A percentile compares a stretch with the other conserved stretches of the same genome.
Conservation (phyloP, 1,140 invertebrate genomes). For the Atta texana region DNA sequence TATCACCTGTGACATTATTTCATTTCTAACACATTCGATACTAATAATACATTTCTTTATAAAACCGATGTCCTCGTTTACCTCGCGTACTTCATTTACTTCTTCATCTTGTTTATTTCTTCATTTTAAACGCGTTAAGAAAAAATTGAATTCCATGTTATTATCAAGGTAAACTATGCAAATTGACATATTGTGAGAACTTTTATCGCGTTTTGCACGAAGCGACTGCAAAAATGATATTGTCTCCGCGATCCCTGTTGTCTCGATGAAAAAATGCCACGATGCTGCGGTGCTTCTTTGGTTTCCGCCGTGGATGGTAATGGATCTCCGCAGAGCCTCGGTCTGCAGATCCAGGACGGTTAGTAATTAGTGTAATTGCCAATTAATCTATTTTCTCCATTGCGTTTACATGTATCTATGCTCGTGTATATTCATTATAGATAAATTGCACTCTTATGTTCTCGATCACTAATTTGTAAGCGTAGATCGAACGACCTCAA, state of each 20-base stretch:
- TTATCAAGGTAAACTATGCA: background rate
- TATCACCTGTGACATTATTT: constrained; percentile 36
- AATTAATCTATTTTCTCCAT: constrained; percentile 65
- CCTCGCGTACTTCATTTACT: background rate
- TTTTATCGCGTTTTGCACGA: constrained; percentile 23
- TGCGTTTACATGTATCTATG: constrained; percentile 3
- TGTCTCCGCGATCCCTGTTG: constrained; percentile 29
- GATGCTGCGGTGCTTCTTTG: constrained; percentile 82
- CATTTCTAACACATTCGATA: background rate
- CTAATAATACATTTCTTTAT: constrained; percentile 11
- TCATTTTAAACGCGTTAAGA: background rate
- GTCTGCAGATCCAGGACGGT: constrained; percentile 83
- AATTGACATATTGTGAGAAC: constrained; percentile 18
- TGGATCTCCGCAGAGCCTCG: constrained; percentile 77
- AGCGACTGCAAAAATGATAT: constrained; percentile 57
- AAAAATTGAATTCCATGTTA: constrained; percentile 5
- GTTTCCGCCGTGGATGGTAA: constrained; percentile 79
- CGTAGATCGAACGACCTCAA: background rate
- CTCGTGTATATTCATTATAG: background rate
- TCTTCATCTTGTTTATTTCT: background rate
- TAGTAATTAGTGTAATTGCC: constrained; percentile 79
- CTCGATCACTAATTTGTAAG: constrained; percentile 13
- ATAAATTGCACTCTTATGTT: constrained; percentile 18
- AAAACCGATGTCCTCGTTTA: background rate
- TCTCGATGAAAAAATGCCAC: constrained; percentile 81